These are phyloP conservation scores for Lepidurus arcticus DNA, from an alignment of 1,140 invertebrate genomes.

Conservation along the genomic window DNA sequence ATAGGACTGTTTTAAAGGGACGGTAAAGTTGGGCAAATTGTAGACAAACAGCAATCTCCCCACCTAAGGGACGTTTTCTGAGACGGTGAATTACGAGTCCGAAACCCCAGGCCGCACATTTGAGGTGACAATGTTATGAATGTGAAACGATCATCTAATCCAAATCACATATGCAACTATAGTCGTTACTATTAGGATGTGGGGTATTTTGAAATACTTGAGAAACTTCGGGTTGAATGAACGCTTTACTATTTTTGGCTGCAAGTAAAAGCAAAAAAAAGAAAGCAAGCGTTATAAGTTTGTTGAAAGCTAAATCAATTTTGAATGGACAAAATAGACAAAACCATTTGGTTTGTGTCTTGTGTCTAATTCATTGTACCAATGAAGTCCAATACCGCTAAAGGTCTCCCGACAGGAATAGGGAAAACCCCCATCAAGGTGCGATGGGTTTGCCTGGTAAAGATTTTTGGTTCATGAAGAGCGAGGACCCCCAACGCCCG, in stretches of 20 bases:
- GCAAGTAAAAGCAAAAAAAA: neutral
- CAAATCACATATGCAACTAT: neutral
- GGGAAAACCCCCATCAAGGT: neutral
- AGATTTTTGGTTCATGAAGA: neutral
- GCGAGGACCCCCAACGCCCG: neutral
- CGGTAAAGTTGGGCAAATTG: neutral
- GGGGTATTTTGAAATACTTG: too few relatives aligned
- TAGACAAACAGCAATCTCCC: constrained; percentile 71
- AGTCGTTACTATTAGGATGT: too few relatives aligned
- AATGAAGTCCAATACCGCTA: too few relatives aligned
- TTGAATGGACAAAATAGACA: neutral
- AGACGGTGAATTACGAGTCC: constrained; percentile 87
- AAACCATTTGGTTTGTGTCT: too few relatives aligned
- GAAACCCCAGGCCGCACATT: constrained; percentile 88
- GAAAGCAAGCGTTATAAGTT: neutral
- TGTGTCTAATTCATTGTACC: too few relatives aligned
- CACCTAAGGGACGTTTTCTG: constrained; percentile 89
- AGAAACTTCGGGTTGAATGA: too few relatives aligned
- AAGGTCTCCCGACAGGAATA: neutral
- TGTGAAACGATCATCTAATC: constrained; percentile 4
- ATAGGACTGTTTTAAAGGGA: neutral
- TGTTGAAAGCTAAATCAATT: neutral
- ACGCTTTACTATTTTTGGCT: neutral
- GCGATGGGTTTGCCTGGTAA: neutral
- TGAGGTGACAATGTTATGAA: constrained; percentile 26